Conservation (phyloP, 2,888 invertebrate species). For the Caenorhabditis angaria region DNA sequence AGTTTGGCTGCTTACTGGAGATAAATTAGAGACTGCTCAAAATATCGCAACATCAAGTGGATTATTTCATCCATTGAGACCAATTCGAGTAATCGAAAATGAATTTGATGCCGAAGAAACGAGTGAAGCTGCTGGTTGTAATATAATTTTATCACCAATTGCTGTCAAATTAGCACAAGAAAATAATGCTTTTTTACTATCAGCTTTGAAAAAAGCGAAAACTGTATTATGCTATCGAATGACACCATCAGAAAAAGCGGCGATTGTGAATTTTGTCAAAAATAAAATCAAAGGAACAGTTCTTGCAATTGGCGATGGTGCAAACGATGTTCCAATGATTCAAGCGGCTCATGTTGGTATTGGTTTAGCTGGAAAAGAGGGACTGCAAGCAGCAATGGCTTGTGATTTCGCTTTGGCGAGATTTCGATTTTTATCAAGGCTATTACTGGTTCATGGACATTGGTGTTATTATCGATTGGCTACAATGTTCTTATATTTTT, state of each 20-base stretch:
- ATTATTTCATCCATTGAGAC: constrained; percentile 77
- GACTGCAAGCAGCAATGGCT: constrained; percentile 97
- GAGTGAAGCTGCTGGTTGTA: constrained; percentile 40
- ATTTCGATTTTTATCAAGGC: constrained; percentile 82
- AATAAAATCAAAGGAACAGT: constrained; percentile 81
- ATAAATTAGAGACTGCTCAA: constrained; percentile 95
- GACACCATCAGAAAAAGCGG: constrained; percentile 83
- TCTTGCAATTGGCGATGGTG: constrained; percentile 80
- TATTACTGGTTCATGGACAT: constrained; percentile 92
- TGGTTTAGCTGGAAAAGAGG: constrained; percentile 94
- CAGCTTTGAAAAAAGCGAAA: constrained; percentile 40
- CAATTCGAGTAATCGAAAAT: constrained; percentile 24
- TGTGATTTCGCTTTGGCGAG: constrained; percentile 94
- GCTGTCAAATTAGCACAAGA: constrained; percentile 86
- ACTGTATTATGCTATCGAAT: constrained; percentile 93
- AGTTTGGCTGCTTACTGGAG: constrained; percentile 82
- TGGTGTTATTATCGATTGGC: constrained; percentile 89
- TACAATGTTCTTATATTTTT: constrained; percentile 93
- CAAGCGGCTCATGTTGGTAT: constrained; percentile 94
- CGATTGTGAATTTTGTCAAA: constrained; percentile 85
- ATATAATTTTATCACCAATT: constrained; percentile 51
- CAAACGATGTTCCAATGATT: constrained; percentile 71
- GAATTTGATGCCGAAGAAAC: constrained; percentile 32
- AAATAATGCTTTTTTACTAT: constrained; percentile 74
- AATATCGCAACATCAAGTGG: constrained; percentile 93